phyloP scores from a whole-genome alignment of 2,797 vertebrate genomes.

The Thunnus albacares region DNA sequence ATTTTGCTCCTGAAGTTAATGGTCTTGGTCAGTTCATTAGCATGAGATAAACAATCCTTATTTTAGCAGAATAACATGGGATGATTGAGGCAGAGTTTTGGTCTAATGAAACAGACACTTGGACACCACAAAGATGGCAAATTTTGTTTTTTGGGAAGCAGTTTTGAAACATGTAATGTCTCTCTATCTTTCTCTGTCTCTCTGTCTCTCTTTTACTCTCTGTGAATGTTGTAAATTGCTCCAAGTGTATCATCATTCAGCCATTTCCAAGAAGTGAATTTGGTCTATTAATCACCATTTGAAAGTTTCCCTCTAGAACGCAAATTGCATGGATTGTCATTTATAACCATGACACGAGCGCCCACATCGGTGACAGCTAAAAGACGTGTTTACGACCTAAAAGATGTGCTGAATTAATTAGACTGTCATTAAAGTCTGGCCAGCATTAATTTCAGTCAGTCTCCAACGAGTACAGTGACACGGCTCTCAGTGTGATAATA shows the following conservation, averaged over 20 bases:
- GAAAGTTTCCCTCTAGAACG: slow-evolving; percentile 43
- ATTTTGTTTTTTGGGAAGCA: slow-evolving; percentile 45
- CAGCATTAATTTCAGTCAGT: slow-evolving; percentile 62
- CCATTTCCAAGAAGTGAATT: slow-evolving; percentile 42
- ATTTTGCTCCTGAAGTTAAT: slow-evolving; percentile 76
- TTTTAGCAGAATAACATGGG: slow-evolving; percentile 79
- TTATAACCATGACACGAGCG: slow-evolving; percentile 56
- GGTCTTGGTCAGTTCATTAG: slow-evolving; percentile 58
- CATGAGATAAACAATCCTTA: slow-evolving; percentile 58
- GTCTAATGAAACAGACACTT: slow-evolving; percentile 62
- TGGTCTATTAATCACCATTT: slow-evolving; percentile 55
- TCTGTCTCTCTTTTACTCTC: slow-evolving; percentile 22
- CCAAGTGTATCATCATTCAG: slow-evolving; percentile 58
- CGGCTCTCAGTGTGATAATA: slow-evolving; percentile 22
- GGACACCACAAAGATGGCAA: slow-evolving; percentile 81
- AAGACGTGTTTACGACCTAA: slow-evolving; percentile 65
- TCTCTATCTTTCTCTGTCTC: slow-evolving; percentile 2
- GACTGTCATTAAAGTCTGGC: slow-evolving; percentile 64
- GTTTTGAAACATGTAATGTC: slow-evolving; percentile 10
- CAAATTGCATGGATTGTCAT: slow-evolving; percentile 54
- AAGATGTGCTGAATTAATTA: slow-evolving; percentile 67
- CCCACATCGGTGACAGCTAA: slow-evolving; percentile 53
- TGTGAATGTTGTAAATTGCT: slow-evolving; percentile 28
- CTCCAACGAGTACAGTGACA: slow-evolving; percentile 34
- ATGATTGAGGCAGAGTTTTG: slow-evolving; percentile 57